Percentiles rank a stretch among this genome's conserved stretches.
phyloP scores from a whole-genome alignment of 2,888 invertebrate genomes.

The Sinodicranocentrus sp. region DNA sequence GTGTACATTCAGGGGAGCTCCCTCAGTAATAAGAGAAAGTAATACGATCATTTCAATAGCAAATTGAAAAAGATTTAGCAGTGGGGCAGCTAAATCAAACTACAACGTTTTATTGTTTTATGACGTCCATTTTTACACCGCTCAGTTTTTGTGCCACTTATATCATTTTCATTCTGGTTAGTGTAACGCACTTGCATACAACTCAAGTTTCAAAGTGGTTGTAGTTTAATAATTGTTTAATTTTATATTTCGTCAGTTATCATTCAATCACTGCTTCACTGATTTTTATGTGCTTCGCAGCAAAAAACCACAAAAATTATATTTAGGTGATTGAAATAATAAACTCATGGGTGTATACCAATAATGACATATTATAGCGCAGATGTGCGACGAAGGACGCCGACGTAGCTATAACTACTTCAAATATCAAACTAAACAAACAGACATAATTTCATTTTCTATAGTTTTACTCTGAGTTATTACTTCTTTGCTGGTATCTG shows the following conservation, averaged over 20 bases:
- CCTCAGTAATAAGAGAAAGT: not conserved
- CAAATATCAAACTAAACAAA: no score
- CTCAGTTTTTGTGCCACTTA: conserved; percentile 3
- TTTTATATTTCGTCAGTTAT: conserved; percentile 5
- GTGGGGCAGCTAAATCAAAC: not conserved
- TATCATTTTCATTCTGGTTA: no score
- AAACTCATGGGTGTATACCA: no score
- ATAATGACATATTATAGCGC: conserved; percentile 14
- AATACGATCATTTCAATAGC: not conserved
- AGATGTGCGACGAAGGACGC: conserved; percentile 55
- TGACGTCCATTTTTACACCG: conserved; percentile 4
- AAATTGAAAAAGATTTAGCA: not conserved
- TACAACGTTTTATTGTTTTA: conserved; percentile 12
- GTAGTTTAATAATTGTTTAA: not conserved
- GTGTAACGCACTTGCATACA: not conserved
- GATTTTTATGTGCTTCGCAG: conserved; percentile 21
- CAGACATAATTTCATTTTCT: no score
- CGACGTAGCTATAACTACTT: no score
- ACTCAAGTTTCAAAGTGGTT: not conserved
- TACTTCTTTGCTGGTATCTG: no score
- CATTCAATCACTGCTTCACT: conserved; percentile 18
- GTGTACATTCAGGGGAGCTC: not conserved
- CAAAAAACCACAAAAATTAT: no score
- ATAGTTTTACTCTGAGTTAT: no score
- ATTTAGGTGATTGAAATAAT: no score